These are phyloP conservation scores for Diglossa cyanea DNA, from an alignment of 2,797 vertebrate species.

Conservation along the genomic window DNA sequence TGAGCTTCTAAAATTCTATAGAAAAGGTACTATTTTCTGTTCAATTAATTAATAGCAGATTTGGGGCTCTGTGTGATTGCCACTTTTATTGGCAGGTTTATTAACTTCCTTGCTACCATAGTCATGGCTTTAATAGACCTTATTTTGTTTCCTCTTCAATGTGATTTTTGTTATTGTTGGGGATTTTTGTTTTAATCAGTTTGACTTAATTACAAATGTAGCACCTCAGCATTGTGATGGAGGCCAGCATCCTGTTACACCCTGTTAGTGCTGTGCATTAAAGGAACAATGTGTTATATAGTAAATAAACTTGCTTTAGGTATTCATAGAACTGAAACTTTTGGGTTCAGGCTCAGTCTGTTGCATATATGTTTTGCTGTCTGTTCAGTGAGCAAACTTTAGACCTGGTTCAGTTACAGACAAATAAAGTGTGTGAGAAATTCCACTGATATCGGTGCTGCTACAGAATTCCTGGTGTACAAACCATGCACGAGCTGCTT, in stretches of 20 bases:
- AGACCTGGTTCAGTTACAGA: background rate
- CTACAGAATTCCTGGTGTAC: background rate
- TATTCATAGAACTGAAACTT: background rate
- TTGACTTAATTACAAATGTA: background rate
- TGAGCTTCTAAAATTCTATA: background rate
- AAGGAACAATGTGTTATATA: background rate
- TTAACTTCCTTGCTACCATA: background rate
- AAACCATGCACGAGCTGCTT: fast-evolving
- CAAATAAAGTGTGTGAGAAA: background rate
- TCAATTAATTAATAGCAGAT: background rate
- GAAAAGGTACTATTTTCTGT: background rate
- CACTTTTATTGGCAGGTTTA: background rate
- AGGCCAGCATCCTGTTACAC: background rate
- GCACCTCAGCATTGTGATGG: background rate
- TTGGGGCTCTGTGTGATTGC: background rate
- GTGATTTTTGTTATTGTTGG: background rate
- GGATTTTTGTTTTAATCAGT: background rate
- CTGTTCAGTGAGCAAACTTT: background rate
- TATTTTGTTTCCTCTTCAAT: background rate
- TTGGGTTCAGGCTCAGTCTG: background rate
- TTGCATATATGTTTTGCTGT: background rate
- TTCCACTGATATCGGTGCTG: background rate
- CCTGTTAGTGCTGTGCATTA: background rate
- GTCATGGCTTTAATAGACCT: background rate
- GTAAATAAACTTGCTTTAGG: background rate